Conservation (phyloP, 2,888 invertebrate species). For the Cancer borealis region DNA sequence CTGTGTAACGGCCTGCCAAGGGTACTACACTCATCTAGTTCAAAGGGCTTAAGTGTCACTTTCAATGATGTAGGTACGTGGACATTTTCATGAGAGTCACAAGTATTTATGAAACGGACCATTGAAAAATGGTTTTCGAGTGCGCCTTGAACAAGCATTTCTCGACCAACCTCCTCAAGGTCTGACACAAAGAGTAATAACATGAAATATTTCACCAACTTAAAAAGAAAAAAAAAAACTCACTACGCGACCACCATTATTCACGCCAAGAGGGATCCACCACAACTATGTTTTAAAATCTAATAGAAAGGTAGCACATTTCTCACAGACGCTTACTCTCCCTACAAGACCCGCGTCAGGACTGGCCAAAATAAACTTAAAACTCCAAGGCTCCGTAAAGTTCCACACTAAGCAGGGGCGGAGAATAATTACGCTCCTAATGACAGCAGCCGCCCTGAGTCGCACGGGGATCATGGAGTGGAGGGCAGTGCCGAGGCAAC, state of each 20-base stretch:
- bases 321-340: neutral
- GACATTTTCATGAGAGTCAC: neutral
- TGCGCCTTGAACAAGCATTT: neutral
- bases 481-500: neutral
- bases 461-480: neutral
- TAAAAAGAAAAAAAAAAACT: neutral
- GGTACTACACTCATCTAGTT: neutral
- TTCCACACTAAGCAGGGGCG: constrained; percentile 31
- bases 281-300: neutral
- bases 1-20: too few relatives aligned
- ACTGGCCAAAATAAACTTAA: constrained; percentile 6
- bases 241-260: neutral
- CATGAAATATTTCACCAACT: neutral
- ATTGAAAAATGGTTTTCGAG: neutral
- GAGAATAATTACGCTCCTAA: constrained; percentile 37
- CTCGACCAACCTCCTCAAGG: too few relatives aligned
- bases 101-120: neutral
- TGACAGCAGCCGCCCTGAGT: neutral
- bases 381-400: constrained; percentile 1
- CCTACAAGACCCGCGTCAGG: neutral
- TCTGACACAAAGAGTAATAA: neutral
- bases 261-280: neutral
- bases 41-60: neutral
- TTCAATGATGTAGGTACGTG: neutral
- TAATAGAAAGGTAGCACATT: neutral